A percentile compares a stretch with the other conserved stretches of the same genome.
Evolutionary conservation across 2,113 vertebrate genomes (phyloP).

Genomic region (Abramis brama): DNA sequence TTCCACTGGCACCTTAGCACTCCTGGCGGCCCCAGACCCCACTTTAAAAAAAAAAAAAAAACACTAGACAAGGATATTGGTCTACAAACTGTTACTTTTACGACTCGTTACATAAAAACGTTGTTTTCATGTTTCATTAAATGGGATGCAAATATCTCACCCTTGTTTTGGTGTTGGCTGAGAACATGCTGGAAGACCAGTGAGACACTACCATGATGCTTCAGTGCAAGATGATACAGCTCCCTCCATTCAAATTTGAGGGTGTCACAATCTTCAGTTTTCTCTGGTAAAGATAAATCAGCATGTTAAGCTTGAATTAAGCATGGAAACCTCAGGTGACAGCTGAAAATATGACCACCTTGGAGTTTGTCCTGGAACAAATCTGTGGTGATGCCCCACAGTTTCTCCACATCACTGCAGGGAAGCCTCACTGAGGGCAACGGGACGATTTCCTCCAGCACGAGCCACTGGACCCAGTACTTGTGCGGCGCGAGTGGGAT

Average conservation of each 20-base stretch:
- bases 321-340: not conserved
- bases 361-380: slow-evolving; percentile 55
- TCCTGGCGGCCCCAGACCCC: too few relatives aligned
- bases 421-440: slow-evolving; percentile 61
- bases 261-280: slow-evolving; percentile 50
- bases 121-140: not conserved
- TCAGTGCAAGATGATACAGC: slow-evolving; percentile 54
- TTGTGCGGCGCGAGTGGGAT: slow-evolving; percentile 16
- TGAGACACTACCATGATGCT: slow-evolving; percentile 54
- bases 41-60: too few relatives aligned
- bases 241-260: slow-evolving; percentile 68
- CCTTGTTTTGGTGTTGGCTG: slow-evolving; percentile 52
- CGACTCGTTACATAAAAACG: too few relatives aligned
- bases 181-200: slow-evolving; percentile 63
- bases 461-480: slow-evolving; percentile 63
- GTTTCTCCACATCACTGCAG: slow-evolving; percentile 53
- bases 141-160: slow-evolving; percentile 38
- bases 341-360: slow-evolving; percentile 37
- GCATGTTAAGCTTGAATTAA: not conserved
- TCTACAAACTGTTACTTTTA: too few relatives aligned
- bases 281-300: slow-evolving; percentile 37
- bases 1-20: too few relatives aligned
- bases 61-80: too few relatives aligned
- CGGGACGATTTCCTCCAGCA: slow-evolving; percentile 65
- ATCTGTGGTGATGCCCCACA: slow-evolving; percentile 62